Conservation (phyloP, 2,113 vertebrate species). For the Cariama cristata region DNA sequence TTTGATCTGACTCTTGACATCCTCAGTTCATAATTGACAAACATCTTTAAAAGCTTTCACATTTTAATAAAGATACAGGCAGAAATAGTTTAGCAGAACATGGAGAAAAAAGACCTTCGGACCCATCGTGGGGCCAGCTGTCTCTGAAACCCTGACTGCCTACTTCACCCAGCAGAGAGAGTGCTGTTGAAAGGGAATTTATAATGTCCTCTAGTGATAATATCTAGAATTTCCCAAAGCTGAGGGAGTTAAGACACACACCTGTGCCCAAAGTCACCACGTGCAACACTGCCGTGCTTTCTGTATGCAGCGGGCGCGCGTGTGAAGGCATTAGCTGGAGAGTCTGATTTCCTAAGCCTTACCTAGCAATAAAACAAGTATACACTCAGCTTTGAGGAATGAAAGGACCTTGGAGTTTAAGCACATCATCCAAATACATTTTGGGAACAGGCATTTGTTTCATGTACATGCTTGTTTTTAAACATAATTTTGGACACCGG, state of each 20-base stretch:
- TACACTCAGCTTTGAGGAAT: neutral
- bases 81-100: neutral
- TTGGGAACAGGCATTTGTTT: neutral
- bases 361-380: neutral
- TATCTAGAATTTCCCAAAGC: neutral
- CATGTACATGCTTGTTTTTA: neutral
- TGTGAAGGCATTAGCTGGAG: neutral
- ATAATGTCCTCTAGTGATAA: neutral
- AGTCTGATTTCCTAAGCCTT: neutral
- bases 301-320: accelerated
- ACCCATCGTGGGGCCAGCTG: neutral
- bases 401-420: neutral
- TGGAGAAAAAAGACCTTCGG: accelerated
- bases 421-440: neutral
- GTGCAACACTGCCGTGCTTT: accelerated
- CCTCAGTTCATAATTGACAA: neutral
- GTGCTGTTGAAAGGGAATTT: neutral
- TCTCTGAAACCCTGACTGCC: neutral
- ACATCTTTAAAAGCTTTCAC: neutral
- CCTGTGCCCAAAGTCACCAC: neutral
- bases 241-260: neutral
- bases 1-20: neutral
- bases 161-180: neutral
- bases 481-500: neutral
- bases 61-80: neutral